Conservation (phyloP, 2,113 vertebrate genomes). For the Sterna hirundo region DNA sequence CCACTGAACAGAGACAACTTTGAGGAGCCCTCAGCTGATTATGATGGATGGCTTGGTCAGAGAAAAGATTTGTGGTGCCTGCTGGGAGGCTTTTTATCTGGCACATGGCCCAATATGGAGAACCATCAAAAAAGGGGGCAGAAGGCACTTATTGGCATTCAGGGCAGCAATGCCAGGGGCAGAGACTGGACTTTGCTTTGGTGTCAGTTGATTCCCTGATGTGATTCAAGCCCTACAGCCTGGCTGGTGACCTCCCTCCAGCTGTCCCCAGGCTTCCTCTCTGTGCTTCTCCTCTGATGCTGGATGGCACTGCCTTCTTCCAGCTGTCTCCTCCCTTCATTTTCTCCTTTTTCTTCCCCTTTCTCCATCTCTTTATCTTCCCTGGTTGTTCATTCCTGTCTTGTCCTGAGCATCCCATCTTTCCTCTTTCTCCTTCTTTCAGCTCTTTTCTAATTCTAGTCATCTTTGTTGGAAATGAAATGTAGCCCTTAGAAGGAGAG, state of each 20-base stretch:
- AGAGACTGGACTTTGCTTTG: conserved; percentile 1
- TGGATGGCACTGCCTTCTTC: background rate
- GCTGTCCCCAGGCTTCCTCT: background rate
- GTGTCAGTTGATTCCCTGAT: background rate
- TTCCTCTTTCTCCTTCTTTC: background rate
- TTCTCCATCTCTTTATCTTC: background rate
- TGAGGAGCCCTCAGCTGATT: background rate
- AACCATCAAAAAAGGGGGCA: background rate
- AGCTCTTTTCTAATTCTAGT: background rate
- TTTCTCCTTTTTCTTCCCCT: background rate
- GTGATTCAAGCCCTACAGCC: conserved; percentile 17
- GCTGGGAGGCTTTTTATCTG: background rate
- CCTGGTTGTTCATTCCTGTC: background rate
- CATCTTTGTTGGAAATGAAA: background rate
- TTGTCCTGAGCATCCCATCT: background rate
- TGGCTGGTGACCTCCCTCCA: background rate
- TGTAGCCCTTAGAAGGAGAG: background rate
- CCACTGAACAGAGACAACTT: background rate
- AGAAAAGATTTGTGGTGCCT: background rate
- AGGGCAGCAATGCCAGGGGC: conserved; percentile 11
- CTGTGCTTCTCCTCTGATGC: background rate
- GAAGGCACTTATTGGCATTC: background rate
- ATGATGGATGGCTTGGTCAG: background rate
- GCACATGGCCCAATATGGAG: background rate
- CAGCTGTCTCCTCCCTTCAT: background rate